Evolutionary conservation across 1,140 invertebrate genomes (phyloP), one percentile per base, ranked within the genome.

Genomic region (Drosophila athabasca): DNA sequence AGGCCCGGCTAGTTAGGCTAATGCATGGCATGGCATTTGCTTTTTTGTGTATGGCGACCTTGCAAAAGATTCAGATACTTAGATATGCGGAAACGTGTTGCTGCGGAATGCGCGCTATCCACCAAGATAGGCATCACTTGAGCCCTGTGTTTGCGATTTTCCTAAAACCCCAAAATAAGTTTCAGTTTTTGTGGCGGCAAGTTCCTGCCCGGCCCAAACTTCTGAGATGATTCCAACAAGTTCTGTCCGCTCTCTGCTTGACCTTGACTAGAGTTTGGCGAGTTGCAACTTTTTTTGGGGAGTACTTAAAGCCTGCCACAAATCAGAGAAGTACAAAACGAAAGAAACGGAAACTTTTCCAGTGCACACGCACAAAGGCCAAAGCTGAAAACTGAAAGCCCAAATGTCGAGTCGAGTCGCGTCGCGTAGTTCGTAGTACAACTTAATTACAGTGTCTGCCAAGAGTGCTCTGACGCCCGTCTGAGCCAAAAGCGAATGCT

Each of bases 401-500:
- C 68, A 67, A 68, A 64, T 52, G 60, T 54, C 65, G 24, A 4
- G 24, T 26, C 24, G 24, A 3, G 24, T 19, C 17, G 24, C 24
- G 24, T 26, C 24, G 24, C 24, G 83, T 76, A 88, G 83, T 82
- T 81, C 83, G 84, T 87, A 83, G 79, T 67, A 87, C 82, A 87
- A 89, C 83, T 83, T 79, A 87, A 89, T 89, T 83, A 89, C 84
- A 79, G 64, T 76, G 76, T 15, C 79, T 76, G 79, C 74, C 62
- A 78, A 77, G 68, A 77, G 78, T 13, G 41, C 48, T 52, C 51
- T 41, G 58, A 24, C 50, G 35, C 66, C 51, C 55, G 60, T 50
- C 39, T 50, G 52, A 53, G 43, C 74, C 50, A 26, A 44, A 70
- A 41, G 19, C 41, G 46, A 49, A 43, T 58, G 62, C 61, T 3